phyloP scores from a whole-genome alignment of 1,140 invertebrate species.

The Ruditapes philippinarum region DNA sequence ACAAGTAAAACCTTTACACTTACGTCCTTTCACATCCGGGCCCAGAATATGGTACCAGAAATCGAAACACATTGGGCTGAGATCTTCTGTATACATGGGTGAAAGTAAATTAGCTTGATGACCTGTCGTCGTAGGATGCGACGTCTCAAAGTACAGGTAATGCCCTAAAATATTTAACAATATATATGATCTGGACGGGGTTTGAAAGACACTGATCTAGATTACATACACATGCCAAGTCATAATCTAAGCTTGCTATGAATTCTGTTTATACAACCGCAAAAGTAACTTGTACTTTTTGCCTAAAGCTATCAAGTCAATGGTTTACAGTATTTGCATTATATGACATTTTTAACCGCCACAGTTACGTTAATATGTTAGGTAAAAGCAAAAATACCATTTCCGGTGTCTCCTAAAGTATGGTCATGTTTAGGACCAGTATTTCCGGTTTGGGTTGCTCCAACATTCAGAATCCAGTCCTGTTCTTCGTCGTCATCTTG shows the following conservation, averaged over 20 bases:
- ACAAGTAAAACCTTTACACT: slow-evolving; percentile 6
- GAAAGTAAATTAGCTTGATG: slow-evolving; percentile 58
- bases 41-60: slow-evolving; percentile 72
- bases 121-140: slow-evolving; percentile 50
- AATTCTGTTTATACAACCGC: too few relatives aligned
- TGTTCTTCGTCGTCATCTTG: slow-evolving; percentile 73
- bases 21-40: slow-evolving; percentile 46
- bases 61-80: slow-evolving; percentile 51
- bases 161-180: slow-evolving; percentile 64
- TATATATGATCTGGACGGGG: too few relatives aligned
- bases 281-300: too few relatives aligned
- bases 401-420: slow-evolving; percentile 58
- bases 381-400: too few relatives aligned
- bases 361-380: too few relatives aligned
- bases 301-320: too few relatives aligned
- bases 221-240: too few relatives aligned
- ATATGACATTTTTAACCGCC: too few relatives aligned
- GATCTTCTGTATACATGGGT: not conserved
- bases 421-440: slow-evolving; percentile 72
- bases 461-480: slow-evolving; percentile 75
- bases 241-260: not conserved
- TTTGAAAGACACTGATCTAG: too few relatives aligned
- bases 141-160: slow-evolving; percentile 71
- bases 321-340: too few relatives aligned
- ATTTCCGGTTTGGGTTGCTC: slow-evolving; percentile 54